Conservation (phyloP, 2,797 vertebrate genomes). For the Phrynocephalus forsythii region DNA sequence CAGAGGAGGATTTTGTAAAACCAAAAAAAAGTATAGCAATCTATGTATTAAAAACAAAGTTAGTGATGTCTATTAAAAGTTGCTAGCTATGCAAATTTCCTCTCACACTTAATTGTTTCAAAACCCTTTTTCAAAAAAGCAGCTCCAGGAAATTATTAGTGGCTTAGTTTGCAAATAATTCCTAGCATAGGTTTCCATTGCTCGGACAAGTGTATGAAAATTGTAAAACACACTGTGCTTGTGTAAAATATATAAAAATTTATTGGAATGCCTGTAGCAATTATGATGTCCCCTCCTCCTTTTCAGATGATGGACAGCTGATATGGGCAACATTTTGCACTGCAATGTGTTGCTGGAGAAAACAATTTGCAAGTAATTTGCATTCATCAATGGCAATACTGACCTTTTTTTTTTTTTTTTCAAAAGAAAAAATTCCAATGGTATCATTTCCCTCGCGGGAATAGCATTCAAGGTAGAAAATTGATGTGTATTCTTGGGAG, state of each 20-base stretch:
- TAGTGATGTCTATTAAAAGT: conserved; percentile 25
- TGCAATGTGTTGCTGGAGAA: conserved; percentile 1
- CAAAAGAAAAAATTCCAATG: not conserved
- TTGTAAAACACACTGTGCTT: not conserved
- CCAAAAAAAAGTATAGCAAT: not conserved
- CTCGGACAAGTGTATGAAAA: conserved; percentile 10
- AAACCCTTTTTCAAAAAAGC: conserved; percentile 10
- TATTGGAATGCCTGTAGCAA: not conserved
- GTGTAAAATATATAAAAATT: not conserved
- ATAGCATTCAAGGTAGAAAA: not conserved
- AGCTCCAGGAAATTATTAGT: conserved; percentile 32
- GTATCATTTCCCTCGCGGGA: conserved; percentile 1
- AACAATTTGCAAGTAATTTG: not conserved
- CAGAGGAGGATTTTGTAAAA: not conserved
- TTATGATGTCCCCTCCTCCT: conserved; percentile 8
- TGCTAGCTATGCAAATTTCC: not conserved
- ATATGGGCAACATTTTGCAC: conserved; percentile 10
- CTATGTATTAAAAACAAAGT: conserved; percentile 1
- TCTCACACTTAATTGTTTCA: conserved; percentile 30
- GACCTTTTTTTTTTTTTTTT: not conserved
- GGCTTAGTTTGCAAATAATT: conserved; percentile 26
- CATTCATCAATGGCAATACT: conserved; percentile 19
- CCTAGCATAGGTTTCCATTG: not conserved
- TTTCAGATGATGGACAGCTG: conserved; percentile 27
- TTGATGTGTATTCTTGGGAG: not conserved